Evolutionary conservation across 2,888 invertebrate species (phyloP).

Genomic region (Dromius quadrimaculatus): DNA sequence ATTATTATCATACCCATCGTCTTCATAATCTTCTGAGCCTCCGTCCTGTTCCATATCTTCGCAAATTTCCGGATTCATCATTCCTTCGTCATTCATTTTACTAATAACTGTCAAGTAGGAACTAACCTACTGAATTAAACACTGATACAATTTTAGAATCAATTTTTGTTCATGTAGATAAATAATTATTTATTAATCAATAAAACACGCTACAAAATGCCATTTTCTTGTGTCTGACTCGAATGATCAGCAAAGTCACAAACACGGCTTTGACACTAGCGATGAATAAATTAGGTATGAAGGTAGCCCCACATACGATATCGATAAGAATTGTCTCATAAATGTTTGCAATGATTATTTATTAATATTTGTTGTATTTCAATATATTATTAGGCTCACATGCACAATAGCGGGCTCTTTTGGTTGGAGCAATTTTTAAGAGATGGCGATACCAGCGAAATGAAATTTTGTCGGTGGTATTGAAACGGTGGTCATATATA

Average conservation of each 20-base stretch:
- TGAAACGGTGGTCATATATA: no score
- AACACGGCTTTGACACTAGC: no score
- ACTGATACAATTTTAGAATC: conserved; percentile 10
- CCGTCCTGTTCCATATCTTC: conserved; percentile 42
- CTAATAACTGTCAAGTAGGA: neutral
- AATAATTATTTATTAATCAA: conserved; percentile 14
- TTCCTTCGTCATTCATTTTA: conserved; percentile 33
- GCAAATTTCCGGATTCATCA: conserved; percentile 30
- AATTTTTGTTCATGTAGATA: neutral
- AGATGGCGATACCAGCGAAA: no score
- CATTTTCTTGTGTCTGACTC: conserved; percentile 31
- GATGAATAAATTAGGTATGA: neutral
- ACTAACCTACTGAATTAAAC: neutral
- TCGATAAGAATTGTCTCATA: neutral
- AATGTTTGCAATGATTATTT: neutral
- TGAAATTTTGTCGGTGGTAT: no score
- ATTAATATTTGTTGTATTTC: neutral
- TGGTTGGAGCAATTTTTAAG: no score
- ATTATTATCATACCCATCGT: conserved; percentile 59
- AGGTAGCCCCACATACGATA: neutral
- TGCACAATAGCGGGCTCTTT: no score
- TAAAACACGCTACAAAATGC: conserved; percentile 11
- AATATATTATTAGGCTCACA: neutral
- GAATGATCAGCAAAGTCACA: no score
- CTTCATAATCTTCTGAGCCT: conserved; percentile 44